Evolutionary conservation across 2,113 vertebrate genomes (phyloP), one percentile per base, ranked within the genome.

Genomic region (Rana temporaria): DNA sequence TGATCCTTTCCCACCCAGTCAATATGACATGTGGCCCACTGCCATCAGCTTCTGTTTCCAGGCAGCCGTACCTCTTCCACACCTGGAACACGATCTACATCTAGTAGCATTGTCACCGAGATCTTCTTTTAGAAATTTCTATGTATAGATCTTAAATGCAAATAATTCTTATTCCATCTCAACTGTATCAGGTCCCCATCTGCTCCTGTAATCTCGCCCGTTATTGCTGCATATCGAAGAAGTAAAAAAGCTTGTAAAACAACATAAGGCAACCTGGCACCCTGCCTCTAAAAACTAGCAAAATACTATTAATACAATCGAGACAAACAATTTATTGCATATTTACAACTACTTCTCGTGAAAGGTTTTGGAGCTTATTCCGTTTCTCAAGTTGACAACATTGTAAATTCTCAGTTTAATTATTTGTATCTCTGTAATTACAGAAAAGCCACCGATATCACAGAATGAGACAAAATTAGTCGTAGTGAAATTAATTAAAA

Each of bases 91-190:
- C n/a, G 19, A 62, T 3, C 19, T 20, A 11, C 9, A 62, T n/a
- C 20, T 20, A 3, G 26, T 30, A 48, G 67, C 67, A 48, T 22
- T 69, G 38, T 22, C 16, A 24, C 15, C 8, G 68, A 70, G 52
- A 42, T 52, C 20, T 70, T 42, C 20, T 53, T 53, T 52, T 48
- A 52, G 15, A 70, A 15, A 24, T 22, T 53, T 53, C 68, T 70
- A 70, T 70, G 42, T 70, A 70, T 70, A 70, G 68, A 52, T 52
- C 20, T 17, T 12, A 53, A 70, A 53, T 53, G 42, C 68, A 52
- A 70, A 70, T 70, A 70, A 24, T 70, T 69, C 38, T 20, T 53
- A 30, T 20, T 17, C 14, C 68, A 53, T 53, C 20, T 24, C 68
- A 8, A 22, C 4, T 70, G 68, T 70, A 70, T 70, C 68, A 17